Evolutionary conservation across 2,888 invertebrate genomes (phyloP), one percentile per base, ranked within the genome.

Genomic region (Melinaea marsaeus): DNA sequence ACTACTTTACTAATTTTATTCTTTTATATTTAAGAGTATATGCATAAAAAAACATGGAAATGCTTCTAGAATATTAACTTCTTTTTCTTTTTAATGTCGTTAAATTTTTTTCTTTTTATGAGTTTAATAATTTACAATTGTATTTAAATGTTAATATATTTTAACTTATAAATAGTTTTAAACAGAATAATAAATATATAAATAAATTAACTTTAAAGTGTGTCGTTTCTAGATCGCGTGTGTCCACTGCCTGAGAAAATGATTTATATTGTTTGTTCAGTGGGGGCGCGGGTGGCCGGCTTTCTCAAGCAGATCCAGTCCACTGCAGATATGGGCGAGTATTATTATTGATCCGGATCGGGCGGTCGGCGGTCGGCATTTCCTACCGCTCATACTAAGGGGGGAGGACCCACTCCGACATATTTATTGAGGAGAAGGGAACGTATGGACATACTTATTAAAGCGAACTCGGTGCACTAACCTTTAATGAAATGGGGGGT

Each of bases 311-410:
- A 86, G 84, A 85, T 88, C 84, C 86, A 83, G 88, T 88, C 88
- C 89, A 86, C 89, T 89, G 89, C 90, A 90, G 90, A 90, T 89
- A 89, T 90, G 88, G 86, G 80, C 88, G 87, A 88, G 89, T 90
- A 88, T 91, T 90, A 90, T 90, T 90, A 91, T 91, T 86, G 91
- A 91, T 90, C 91, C 89, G 83, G 81, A 79, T 80, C 77, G 82
- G 83, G 84, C 80, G 85, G 84, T 82, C 83, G 86, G 85, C 80
- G 84, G 84, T 75, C 74, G 75, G 75, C 74, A 77, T 77, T 88
- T 88, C 86, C 88, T 85, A 87, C 85, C 81, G 84, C 86, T 90
- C 88, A 88, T 89, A 90, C 88, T 83, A 74, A 78, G 78, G 77
- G 79, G 77, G 74, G 79, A 79, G 74, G 74, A 72, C 76, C 78